These are phyloP conservation scores for Platycnemis pennipes DNA, from an alignment of 2,888 invertebrate genomes.

Conservation along the genomic window DNA sequence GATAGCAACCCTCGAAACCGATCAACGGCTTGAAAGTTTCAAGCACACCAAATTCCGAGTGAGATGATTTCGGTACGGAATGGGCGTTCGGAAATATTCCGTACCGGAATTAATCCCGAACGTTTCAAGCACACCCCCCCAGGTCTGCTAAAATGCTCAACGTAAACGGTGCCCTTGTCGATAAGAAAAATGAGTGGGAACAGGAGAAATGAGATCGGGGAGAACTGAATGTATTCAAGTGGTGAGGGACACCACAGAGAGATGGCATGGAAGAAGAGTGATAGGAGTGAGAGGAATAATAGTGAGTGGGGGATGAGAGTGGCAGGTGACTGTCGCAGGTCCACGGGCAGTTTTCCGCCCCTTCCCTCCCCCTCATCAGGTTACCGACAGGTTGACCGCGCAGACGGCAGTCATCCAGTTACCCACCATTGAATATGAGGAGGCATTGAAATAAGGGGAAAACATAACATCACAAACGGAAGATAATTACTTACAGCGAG, in stretches of 20 bases:
- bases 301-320: neutral
- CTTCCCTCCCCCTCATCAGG: neutral
- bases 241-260: neutral
- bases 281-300: neutral
- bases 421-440: slow-evolving; percentile 30
- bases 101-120: too few relatives aligned
- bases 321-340: neutral
- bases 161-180: neutral
- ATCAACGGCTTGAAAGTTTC: too few relatives aligned
- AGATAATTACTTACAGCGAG: neutral
- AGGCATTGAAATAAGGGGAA: neutral
- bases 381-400: slow-evolving; percentile 40
- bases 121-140: too few relatives aligned
- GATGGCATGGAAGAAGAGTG: neutral
- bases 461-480: too few relatives aligned
- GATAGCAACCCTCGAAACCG: too few relatives aligned
- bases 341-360: neutral
- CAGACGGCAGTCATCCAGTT: neutral
- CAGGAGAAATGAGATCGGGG: neutral
- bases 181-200: neutral
- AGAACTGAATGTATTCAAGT: slow-evolving; percentile 14
- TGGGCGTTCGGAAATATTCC: too few relatives aligned
- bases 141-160: slow-evolving; percentile 13
- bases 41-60: too few relatives aligned
- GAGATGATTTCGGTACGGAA: too few relatives aligned